These are phyloP conservation scores for Argyresthia goedartella DNA, from an alignment of 2,888 invertebrate species.

Conservation along the genomic window DNA sequence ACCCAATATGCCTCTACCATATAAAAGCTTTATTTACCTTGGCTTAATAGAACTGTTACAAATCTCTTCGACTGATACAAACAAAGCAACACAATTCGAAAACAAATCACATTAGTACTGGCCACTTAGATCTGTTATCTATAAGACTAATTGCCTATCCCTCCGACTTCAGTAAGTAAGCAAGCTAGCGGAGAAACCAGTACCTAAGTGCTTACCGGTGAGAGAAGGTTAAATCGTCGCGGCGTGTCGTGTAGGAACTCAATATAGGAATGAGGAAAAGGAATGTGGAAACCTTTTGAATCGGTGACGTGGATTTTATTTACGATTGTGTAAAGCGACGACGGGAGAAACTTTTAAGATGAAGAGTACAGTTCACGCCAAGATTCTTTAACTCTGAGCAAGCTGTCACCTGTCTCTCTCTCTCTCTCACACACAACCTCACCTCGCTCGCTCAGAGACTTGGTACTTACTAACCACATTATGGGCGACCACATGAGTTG, in stretches of 20 bases:
- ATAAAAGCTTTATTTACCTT: too few relatives aligned
- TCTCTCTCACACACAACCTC: too few relatives aligned
- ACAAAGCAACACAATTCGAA: background rate
- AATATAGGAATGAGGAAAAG: conserved; percentile 28
- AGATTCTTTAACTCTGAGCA: too few relatives aligned
- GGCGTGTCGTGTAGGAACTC: background rate
- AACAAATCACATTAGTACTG: conserved; percentile 10
- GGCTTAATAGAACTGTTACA: too few relatives aligned
- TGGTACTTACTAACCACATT: too few relatives aligned
- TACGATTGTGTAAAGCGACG: background rate
- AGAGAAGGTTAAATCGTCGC: background rate
- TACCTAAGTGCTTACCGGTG: conserved; percentile 14
- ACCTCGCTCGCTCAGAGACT: too few relatives aligned
- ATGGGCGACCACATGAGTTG: too few relatives aligned
- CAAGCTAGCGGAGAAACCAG: conserved; percentile 26
- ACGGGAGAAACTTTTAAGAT: background rate
- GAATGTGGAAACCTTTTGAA: background rate
- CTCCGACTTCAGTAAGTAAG: conserved; percentile 30
- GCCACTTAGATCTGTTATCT: conserved; percentile 33
- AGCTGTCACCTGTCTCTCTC: too few relatives aligned
- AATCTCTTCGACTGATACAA: background rate
- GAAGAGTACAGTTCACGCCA: too few relatives aligned
- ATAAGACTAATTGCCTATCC: conserved; percentile 40
- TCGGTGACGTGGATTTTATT: background rate
- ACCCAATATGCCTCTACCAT: too few relatives aligned